phyloP scores from a whole-genome alignment of 23 tunicate genomes.

The Phallusia fumigata region DNA sequence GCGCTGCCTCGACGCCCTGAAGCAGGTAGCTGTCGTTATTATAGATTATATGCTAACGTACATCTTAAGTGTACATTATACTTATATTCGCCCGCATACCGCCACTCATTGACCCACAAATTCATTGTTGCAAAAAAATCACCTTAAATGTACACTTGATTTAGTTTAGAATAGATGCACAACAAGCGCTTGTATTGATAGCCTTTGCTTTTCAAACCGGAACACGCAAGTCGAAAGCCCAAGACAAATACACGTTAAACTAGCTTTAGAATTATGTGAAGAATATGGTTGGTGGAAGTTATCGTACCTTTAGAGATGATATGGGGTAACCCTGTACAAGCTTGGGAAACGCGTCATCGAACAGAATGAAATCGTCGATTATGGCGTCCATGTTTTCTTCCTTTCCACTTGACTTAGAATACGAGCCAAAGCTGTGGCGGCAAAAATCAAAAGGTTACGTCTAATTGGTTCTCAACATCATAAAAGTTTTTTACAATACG shows the following conservation, averaged over 20 bases:
- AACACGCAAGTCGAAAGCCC: background rate
- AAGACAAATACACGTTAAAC: background rate
- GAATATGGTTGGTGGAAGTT: no score
- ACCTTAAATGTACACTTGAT: no score
- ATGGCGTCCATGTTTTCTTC: background rate
- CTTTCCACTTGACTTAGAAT: background rate
- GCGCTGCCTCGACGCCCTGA: slow-evolving; percentile 19
- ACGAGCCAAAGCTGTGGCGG: slow-evolving; percentile 10
- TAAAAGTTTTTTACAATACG: no score
- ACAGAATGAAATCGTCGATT: slow-evolving; percentile 20
- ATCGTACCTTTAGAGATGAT: slow-evolving; percentile 16
- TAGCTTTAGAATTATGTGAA: no score
- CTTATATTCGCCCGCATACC: no score
- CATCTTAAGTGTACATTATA: background rate
- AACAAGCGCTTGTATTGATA: no score
- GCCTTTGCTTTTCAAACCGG: no score
- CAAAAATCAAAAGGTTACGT: no score
- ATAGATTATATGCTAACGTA: background rate
- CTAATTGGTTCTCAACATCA: no score
- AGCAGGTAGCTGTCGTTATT: background rate
- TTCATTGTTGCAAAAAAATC: no score
- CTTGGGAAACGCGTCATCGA: slow-evolving; percentile 28
- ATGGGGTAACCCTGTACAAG: slow-evolving; percentile 27
- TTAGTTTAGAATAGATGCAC: no score
- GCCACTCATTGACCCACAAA: no score